A percentile compares a stretch with the other conserved stretches of the same genome.
These are phyloP conservation scores for Oryzias celebensis DNA, from an alignment of 2,113 vertebrate genomes.

Conservation along the genomic window DNA sequence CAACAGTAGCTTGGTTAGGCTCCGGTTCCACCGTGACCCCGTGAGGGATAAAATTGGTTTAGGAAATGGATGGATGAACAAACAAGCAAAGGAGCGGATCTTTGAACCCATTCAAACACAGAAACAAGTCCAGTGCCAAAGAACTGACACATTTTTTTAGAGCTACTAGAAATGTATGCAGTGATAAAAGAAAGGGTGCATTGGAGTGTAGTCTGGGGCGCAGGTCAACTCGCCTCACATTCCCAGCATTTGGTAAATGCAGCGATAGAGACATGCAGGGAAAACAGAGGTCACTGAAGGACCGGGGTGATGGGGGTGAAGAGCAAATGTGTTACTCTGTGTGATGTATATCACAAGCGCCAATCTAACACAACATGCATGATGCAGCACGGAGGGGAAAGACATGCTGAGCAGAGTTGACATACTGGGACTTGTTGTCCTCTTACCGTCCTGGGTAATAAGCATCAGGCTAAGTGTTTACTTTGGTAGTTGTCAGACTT, in stretches of 20 bases:
- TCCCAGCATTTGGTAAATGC: conserved; percentile 13
- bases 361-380: conserved; percentile 15
- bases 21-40: too few species aligned
- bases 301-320: conserved; percentile 2
- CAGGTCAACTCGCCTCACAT: conserved; percentile 10
- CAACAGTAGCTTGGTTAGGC: too few species aligned
- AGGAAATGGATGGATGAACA: too few species aligned
- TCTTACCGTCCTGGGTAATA: conserved; percentile 10
- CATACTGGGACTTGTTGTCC: conserved; percentile 20
- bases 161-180: conserved; percentile 14
- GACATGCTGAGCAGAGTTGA: conserved; percentile 12
- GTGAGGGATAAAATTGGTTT: too few species aligned
- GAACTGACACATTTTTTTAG: not conserved
- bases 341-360: conserved; percentile 14
- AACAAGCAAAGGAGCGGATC: too few species aligned
- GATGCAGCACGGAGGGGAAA: conserved; percentile 4
- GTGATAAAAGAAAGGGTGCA: not conserved
- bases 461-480: conserved; percentile 7
- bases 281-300: not conserved
- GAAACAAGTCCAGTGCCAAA: too few species aligned
- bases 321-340: not conserved
- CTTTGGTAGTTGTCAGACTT: not conserved
- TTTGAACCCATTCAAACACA: too few species aligned
- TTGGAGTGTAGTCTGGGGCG: not conserved
- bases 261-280: conserved; percentile 1